Conservation (phyloP, 2,797 vertebrate genomes). For the Scleropages formosus region DNA sequence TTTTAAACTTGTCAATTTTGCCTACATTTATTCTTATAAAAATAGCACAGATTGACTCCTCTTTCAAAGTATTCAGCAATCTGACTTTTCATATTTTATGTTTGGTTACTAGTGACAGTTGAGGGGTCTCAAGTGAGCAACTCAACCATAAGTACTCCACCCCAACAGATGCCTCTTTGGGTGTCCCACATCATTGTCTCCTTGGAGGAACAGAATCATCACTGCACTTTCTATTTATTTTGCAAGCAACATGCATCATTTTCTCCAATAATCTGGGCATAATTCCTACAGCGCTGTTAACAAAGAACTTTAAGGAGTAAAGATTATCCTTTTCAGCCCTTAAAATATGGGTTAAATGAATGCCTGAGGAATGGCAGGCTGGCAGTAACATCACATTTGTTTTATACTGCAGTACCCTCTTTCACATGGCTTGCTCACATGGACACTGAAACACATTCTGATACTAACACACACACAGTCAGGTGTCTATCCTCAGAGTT, state of each 20-base stretch:
- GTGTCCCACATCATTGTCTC: neutral
- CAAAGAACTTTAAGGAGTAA: neutral
- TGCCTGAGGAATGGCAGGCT: too few relatives aligned
- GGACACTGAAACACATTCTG: too few relatives aligned
- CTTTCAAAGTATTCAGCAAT: too few relatives aligned
- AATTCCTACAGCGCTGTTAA: neutral
- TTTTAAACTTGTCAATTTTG: neutral
- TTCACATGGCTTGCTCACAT: too few relatives aligned
- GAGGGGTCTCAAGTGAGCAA: slow-evolving; percentile 10
- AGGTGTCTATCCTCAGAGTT: too few relatives aligned
- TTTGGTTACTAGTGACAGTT: neutral
- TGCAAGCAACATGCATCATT: neutral
- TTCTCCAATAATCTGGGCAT: neutral
- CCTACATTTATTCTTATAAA: neutral
- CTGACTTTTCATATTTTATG: too few relatives aligned
- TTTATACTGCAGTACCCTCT: too few relatives aligned
- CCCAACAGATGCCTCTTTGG: neutral
- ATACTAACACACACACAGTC: too few relatives aligned
- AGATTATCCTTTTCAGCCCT: neutral
- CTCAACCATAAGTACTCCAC: neutral
- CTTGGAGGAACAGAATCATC: neutral
- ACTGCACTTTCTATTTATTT: neutral
- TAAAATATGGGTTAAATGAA: neutral
- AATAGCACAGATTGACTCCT: neutral
- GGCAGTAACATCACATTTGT: too few relatives aligned